Percentiles rank a stretch among this genome's conserved stretches.
Conservation (phyloP, 2,888 invertebrate species). For the Chalcosyrphus nemorum region DNA sequence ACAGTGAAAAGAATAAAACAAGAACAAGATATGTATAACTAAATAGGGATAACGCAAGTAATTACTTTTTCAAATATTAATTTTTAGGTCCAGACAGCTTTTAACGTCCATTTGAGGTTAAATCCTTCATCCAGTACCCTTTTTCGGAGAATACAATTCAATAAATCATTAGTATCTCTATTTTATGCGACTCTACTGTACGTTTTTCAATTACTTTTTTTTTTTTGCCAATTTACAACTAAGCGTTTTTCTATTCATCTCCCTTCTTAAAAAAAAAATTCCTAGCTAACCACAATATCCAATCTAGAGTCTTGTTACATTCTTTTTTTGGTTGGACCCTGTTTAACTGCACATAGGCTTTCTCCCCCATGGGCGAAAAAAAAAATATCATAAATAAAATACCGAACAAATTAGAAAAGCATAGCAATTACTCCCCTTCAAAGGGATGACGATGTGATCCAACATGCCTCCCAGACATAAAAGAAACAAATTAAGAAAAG, state of each 20-base stretch:
- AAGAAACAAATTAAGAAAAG: slow-evolving; percentile 67
- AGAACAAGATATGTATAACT: no score
- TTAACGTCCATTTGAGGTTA: no score
- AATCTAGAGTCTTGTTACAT: background rate
- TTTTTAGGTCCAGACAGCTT: no score
- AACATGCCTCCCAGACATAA: slow-evolving; percentile 57
- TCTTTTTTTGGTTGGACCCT: background rate
- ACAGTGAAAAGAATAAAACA: no score
- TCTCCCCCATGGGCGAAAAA: background rate
- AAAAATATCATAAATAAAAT: slow-evolving; percentile 41
- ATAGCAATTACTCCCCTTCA: slow-evolving; percentile 12
- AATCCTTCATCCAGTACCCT: no score
- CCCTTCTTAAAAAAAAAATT: background rate
- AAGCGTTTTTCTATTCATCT: background rate
- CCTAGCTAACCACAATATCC: background rate
- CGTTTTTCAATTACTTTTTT: background rate
- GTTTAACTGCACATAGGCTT: background rate
- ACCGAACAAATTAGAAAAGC: slow-evolving; percentile 50
- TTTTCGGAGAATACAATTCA: no score
- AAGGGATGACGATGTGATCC: slow-evolving; percentile 45
- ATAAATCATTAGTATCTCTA: background rate
- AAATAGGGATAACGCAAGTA: no score
- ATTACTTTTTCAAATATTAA: no score
- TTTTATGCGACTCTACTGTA: background rate
- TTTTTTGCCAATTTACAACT: background rate